Conservation (phyloP, 2,888 invertebrate species). For the Polyommatus icarus region DNA sequence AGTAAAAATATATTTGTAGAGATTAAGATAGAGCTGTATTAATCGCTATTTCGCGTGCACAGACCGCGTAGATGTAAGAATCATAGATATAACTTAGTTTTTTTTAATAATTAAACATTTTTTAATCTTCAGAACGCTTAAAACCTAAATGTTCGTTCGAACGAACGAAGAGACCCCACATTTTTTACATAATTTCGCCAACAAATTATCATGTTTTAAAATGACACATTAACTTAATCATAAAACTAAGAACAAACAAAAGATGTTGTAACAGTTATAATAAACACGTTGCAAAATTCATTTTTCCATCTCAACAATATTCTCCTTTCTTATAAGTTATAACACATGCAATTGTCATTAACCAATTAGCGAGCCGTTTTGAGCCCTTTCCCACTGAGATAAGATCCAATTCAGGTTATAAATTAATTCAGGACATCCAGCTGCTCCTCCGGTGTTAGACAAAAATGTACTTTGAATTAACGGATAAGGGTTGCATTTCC, state of each 20-base stretch:
- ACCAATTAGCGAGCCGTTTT: conserved; percentile 66
- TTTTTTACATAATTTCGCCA: too few relatives aligned
- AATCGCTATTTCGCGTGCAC: conserved; percentile 29
- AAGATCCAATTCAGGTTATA: conserved; percentile 60
- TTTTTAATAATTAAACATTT: background rate
- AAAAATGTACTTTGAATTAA: conserved; percentile 49
- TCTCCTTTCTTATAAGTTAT: conserved; percentile 53
- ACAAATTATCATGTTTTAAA: background rate
- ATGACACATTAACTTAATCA: background rate
- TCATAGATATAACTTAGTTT: background rate
- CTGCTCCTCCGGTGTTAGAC: conserved; percentile 51
- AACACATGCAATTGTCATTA: conserved; percentile 63
- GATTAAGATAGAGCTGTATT: conserved; percentile 18
- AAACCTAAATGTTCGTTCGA: too few relatives aligned
- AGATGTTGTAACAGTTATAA: conserved; percentile 55
- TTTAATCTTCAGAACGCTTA: background rate
- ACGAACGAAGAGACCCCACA: too few relatives aligned
- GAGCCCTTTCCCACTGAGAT: conserved; percentile 53
- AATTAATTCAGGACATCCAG: conserved; percentile 59
- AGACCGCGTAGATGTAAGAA: conserved; percentile 15
- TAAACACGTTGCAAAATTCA: conserved; percentile 67
- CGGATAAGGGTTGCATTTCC: conserved; percentile 49
- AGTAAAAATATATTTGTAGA: conserved; percentile 28
- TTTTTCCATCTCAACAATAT: conserved; percentile 54
- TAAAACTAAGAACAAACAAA: background rate